Percentiles rank a stretch among this genome's conserved stretches.
Conservation (phyloP, 2,113 vertebrate genomes). For the Azemiops feae region DNA sequence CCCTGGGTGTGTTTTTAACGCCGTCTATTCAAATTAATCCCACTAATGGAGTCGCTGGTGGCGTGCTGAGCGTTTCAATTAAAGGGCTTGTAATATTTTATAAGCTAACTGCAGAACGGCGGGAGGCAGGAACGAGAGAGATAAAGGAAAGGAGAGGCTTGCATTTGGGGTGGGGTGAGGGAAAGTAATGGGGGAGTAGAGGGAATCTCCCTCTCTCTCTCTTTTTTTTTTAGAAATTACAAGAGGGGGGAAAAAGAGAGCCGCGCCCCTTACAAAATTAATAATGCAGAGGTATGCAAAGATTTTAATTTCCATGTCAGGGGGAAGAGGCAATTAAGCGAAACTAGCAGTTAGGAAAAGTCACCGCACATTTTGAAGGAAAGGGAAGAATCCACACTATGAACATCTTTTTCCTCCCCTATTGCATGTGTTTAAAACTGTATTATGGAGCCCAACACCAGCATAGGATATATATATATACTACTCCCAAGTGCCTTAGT, state of each 20-base stretch:
- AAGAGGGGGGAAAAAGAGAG: background rate
- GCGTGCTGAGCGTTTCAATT: slow-evolving; percentile 62
- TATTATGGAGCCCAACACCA: background rate
- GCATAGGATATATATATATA: background rate
- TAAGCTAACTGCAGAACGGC: slow-evolving; percentile 53
- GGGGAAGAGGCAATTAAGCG: background rate
- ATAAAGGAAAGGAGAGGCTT: background rate
- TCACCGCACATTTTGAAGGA: background rate
- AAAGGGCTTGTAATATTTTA: slow-evolving; percentile 58
- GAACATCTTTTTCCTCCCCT: background rate
- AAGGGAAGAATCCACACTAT: background rate
- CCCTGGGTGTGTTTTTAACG: slow-evolving; percentile 50
- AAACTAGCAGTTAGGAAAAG: background rate
- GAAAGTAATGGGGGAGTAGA: background rate
- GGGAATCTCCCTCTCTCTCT: background rate
- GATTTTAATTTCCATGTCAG: background rate
- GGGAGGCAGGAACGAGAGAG: background rate
- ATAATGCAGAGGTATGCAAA: background rate
- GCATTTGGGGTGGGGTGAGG: background rate
- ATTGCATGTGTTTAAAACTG: background rate
- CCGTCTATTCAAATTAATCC: slow-evolving; percentile 66
- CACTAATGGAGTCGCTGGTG: slow-evolving; percentile 52
- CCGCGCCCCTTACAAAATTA: background rate
- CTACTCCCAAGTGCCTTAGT: background rate
- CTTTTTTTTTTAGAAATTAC: background rate